A percentile compares a stretch with the other conserved stretches of the same genome.
Conservation (phyloP, 2,113 vertebrate species). For the Aspidoscelis tigris region DNA sequence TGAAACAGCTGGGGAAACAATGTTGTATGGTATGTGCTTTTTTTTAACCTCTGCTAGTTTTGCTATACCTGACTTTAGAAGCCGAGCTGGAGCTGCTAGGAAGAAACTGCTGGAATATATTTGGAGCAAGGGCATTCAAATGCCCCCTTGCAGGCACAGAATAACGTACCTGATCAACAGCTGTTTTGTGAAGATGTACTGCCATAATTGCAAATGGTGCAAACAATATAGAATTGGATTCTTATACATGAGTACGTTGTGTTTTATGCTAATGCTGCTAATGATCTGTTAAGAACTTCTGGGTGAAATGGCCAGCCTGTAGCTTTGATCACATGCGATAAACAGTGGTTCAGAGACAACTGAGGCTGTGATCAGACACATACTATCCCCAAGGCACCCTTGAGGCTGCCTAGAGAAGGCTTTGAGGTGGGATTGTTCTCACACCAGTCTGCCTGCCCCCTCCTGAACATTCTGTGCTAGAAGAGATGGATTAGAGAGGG, state of each 20-base stretch:
- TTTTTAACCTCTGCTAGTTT: background rate
- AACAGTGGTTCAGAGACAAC: no score
- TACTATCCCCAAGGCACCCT: no score
- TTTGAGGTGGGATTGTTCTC: no score
- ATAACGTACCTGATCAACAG: background rate
- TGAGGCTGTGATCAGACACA: no score
- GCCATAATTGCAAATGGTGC: background rate
- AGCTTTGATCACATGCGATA: no score
- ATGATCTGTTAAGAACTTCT: background rate
- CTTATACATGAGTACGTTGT: background rate
- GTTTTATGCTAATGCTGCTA: background rate
- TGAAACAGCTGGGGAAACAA: background rate
- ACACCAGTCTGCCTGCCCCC: no score
- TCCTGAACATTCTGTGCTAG: no score
- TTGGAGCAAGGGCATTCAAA: background rate
- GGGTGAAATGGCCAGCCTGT: background rate
- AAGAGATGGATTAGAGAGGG: no score
- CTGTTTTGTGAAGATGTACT: background rate
- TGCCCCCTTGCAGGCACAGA: background rate
- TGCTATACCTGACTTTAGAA: background rate
- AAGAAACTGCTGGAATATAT: background rate
- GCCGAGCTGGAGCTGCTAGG: background rate
- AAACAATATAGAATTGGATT: background rate
- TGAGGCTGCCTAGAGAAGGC: no score
- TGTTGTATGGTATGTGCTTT: background rate